Conservation (phyloP, 2,113 vertebrate genomes). For the Lampris megalopsis region DNA sequence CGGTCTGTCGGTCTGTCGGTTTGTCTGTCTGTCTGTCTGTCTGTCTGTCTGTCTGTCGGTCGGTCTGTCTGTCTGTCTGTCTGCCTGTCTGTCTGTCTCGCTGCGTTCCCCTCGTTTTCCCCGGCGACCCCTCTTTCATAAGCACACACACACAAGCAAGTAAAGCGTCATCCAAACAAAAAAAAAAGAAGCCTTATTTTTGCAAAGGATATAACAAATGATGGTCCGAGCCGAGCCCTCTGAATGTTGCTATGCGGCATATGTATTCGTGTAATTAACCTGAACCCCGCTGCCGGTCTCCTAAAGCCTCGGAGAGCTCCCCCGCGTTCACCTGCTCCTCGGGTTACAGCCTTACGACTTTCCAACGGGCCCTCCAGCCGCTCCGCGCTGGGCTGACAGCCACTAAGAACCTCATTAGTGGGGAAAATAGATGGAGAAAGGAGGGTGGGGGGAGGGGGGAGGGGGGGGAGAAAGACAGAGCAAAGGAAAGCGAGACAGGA, state of each 20-base stretch:
- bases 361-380: constrained; percentile 41
- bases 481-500: neutral
- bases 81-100: neutral
- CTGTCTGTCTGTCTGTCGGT: neutral
- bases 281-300: constrained; percentile 17
- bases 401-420: constrained; percentile 68
- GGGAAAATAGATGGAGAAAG: constrained; percentile 24
- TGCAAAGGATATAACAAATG: constrained; percentile 27
- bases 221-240: neutral
- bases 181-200: constrained; percentile 7
- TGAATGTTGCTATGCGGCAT: neutral
- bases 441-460: neutral
- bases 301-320: neutral
- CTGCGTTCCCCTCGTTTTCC: too few species aligned
- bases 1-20: neutral
- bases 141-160: neutral
- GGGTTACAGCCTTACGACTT: constrained; percentile 42
- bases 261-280: constrained; percentile 58
- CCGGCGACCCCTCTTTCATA: neutral
- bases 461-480: neutral
- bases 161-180: neutral
- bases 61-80: too few species aligned
- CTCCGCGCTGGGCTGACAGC: constrained; percentile 57
- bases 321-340: constrained; percentile 25
- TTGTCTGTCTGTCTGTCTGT: neutral